Percentiles rank a stretch among this genome's conserved stretches.
Conservation (phyloP, 1,140 invertebrate genomes). For the Rhynchophorus ferrugineus region DNA sequence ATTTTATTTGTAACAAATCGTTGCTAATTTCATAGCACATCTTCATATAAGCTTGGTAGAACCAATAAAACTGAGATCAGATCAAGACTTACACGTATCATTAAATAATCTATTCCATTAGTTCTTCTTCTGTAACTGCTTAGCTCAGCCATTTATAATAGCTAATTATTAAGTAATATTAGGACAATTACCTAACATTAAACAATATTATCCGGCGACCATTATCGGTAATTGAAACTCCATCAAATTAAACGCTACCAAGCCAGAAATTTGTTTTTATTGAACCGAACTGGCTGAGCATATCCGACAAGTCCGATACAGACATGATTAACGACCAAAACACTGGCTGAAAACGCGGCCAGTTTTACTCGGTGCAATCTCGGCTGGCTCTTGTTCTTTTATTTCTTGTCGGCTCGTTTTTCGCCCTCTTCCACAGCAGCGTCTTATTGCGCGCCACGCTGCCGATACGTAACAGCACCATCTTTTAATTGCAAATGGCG, state of each 20-base stretch:
- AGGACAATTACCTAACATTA: too few species aligned
- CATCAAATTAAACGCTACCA: neutral
- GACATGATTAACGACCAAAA: neutral
- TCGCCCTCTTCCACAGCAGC: neutral
- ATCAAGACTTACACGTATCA: too few species aligned
- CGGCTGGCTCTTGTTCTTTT: neutral
- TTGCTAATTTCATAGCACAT: too few species aligned
- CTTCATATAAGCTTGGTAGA: too few species aligned
- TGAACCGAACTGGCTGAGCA: neutral
- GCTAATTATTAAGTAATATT: too few species aligned
- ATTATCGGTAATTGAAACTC: neutral
- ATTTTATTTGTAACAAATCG: too few species aligned
- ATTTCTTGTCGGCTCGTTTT: neutral
- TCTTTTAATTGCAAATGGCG: slow-evolving; percentile 32
- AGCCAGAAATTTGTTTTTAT: neutral
- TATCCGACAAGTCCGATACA: too few species aligned
- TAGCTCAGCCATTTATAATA: too few species aligned
- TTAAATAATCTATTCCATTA: too few species aligned
- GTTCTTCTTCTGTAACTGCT: too few species aligned
- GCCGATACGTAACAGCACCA: slow-evolving; percentile 13
- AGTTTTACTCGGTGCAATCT: neutral
- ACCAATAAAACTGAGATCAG: too few species aligned
- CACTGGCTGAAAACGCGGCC: neutral
- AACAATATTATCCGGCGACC: too few species aligned
- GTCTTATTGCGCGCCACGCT: neutral